phyloP scores from a whole-genome alignment of 2,888 invertebrate species.

The Gari tellinella region DNA sequence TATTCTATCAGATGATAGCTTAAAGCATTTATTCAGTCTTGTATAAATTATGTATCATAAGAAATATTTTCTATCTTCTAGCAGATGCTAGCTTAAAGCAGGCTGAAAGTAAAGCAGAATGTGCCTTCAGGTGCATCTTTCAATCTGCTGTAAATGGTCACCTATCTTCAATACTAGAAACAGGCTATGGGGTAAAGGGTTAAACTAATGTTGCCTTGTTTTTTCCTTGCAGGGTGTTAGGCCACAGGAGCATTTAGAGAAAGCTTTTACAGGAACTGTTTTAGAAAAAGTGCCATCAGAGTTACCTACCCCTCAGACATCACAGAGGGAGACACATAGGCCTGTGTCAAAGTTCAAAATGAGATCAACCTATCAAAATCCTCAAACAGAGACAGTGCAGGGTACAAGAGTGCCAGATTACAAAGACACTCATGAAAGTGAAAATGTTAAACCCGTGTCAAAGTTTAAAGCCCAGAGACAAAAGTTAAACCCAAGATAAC shows the following conservation, averaged over 20 bases:
- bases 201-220: background rate
- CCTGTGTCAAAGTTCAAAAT: constrained; percentile 52
- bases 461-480: constrained; percentile 71
- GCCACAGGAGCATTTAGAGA: background rate
- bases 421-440: constrained; percentile 3
- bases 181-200: no score
- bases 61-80: no score
- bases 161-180: no score
- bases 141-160: no score
- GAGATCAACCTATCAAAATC: constrained; percentile 21
- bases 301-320: no score
- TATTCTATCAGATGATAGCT: no score
- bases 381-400: background rate
- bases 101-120: no score
- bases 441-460: constrained; percentile 62
- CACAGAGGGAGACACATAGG: constrained; percentile 3
- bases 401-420: background rate
- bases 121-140: no score
- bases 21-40: no score
- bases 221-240: constrained; percentile 11
- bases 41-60: no score
- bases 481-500: constrained; percentile 2
- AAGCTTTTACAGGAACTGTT: constrained; percentile 66
- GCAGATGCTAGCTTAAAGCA: no score
- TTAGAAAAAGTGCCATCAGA: constrained; percentile 47